Evolutionary conservation across 2,888 invertebrate genomes (phyloP).

Genomic region (Cerastis leucographa): DNA sequence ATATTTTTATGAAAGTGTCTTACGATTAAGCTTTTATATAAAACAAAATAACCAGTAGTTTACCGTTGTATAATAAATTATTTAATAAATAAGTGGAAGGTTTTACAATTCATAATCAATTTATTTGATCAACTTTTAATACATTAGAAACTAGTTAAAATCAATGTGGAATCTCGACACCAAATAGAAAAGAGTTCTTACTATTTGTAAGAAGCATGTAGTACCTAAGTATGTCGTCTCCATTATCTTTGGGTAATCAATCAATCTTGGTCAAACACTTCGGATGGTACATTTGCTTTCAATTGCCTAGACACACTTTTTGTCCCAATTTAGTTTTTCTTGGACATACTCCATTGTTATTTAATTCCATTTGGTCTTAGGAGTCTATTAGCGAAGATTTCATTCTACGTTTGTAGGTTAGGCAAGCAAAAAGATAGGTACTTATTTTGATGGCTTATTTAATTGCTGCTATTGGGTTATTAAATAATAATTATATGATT

Average conservation of each 20-base stretch:
- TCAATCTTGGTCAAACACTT: conserved; percentile 51
- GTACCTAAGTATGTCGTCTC: conserved; percentile 1
- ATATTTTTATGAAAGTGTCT: background rate
- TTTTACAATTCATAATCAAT: background rate
- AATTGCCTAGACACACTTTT: conserved; percentile 48
- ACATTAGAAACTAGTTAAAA: background rate
- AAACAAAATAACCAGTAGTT: background rate
- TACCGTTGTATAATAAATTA: conserved; percentile 2
- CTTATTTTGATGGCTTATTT: conserved; percentile 14
- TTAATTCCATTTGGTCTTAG: conserved; percentile 23
- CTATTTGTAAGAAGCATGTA: background rate
- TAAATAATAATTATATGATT: conserved; percentile 18
- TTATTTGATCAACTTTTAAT: background rate
- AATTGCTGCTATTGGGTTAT: conserved; percentile 22
- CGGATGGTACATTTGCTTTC: conserved; percentile 33
- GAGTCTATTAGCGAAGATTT: conserved; percentile 1
- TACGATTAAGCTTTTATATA: background rate
- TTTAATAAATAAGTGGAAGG: background rate
- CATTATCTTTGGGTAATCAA: conserved; percentile 23
- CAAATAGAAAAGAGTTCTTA: background rate
- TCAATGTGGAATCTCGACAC: background rate
- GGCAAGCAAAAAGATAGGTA: conserved; percentile 22
- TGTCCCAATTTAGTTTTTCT: conserved; percentile 37
- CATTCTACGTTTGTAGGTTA: background rate
- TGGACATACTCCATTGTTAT: conserved; percentile 11